Percentiles rank a stretch among this genome's conserved stretches.
Evolutionary conservation across 2,888 invertebrate species (phyloP).

Genomic region (Creontiades dilutus): DNA sequence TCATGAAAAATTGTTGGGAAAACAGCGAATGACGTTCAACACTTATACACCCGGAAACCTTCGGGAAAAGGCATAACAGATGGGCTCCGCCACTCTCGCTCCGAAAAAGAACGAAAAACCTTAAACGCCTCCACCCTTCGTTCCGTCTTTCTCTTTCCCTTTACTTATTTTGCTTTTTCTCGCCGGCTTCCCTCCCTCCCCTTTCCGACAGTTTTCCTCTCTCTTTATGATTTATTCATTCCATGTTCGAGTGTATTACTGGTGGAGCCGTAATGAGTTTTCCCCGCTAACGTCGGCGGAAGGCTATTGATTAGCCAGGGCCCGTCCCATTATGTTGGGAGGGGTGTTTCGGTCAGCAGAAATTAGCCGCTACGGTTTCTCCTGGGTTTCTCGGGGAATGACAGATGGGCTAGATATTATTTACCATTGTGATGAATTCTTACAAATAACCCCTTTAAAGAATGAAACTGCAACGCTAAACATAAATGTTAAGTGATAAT

Average conservation of each 20-base stretch:
- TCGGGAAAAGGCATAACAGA: constrained; percentile 48
- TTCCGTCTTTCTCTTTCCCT: background rate
- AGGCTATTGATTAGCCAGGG: constrained; percentile 30
- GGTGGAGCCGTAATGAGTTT: constrained; percentile 43
- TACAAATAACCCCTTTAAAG: too few species aligned
- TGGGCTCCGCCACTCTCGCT: background rate
- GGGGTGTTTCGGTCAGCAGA: constrained; percentile 42
- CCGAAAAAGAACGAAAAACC: background rate
- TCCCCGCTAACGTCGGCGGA: constrained; percentile 41
- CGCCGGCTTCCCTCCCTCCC: background rate
- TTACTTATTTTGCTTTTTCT: constrained; percentile 22
- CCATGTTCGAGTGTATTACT: constrained; percentile 42
- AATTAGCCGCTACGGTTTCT: constrained; percentile 27
- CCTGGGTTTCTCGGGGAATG: background rate
- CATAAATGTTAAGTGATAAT: too few species aligned
- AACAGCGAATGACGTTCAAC: constrained; percentile 64
- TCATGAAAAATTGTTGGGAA: constrained; percentile 65
- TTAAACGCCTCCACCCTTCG: constrained; percentile 31
- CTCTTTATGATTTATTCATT: constrained; percentile 57
- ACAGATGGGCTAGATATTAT: background rate
- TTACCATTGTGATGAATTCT: too few species aligned
- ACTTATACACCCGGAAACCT: constrained; percentile 40
- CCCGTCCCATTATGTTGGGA: constrained; percentile 38
- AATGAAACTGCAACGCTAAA: too few species aligned
- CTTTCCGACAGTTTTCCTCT: background rate